Percentiles rank a stretch among this genome's conserved stretches.
phyloP scores from a whole-genome alignment of 1,140 invertebrate genomes.

The Hypsibius dujardini region DNA sequence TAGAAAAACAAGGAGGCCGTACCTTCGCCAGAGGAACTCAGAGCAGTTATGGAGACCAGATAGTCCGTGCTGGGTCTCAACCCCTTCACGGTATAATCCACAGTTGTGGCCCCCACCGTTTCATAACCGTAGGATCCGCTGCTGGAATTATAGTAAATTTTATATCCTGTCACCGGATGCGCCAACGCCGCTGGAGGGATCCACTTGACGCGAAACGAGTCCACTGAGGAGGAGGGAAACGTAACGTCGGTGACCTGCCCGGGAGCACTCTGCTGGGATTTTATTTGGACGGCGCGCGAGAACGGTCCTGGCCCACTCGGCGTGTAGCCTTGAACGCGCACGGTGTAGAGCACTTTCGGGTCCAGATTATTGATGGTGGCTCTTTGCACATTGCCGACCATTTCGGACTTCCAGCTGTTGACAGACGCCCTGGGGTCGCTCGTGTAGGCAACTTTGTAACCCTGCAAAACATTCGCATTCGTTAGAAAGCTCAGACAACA shows the following conservation, averaged over 20 bases:
- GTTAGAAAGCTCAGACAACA: too few species aligned
- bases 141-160: conserved; percentile 70
- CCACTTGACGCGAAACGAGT: conserved; percentile 65
- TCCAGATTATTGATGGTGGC: conserved; percentile 78
- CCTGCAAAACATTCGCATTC: conserved; percentile 41
- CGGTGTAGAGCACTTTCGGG: conserved; percentile 72
- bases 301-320: conserved; percentile 74
- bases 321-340: conserved; percentile 72
- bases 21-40: conserved; percentile 18
- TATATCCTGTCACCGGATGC: conserved; percentile 80
- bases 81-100: background rate
- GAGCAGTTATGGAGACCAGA: conserved; percentile 17
- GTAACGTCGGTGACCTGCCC: conserved; percentile 54
- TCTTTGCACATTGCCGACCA: conserved; percentile 74
- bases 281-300: conserved; percentile 76
- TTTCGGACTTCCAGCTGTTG: conserved; percentile 72
- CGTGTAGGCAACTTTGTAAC: conserved; percentile 93
- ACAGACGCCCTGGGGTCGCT: conserved; percentile 63
- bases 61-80: conserved; percentile 18
- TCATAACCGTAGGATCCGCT: background rate
- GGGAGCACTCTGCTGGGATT: conserved; percentile 74
- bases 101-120: conserved; percentile 6
- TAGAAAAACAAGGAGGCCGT: background rate
- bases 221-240: conserved; percentile 36
- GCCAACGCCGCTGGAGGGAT: conserved; percentile 66